Conservation (phyloP, 2,113 vertebrate genomes). For the Heterotilapia buettikoferi region DNA sequence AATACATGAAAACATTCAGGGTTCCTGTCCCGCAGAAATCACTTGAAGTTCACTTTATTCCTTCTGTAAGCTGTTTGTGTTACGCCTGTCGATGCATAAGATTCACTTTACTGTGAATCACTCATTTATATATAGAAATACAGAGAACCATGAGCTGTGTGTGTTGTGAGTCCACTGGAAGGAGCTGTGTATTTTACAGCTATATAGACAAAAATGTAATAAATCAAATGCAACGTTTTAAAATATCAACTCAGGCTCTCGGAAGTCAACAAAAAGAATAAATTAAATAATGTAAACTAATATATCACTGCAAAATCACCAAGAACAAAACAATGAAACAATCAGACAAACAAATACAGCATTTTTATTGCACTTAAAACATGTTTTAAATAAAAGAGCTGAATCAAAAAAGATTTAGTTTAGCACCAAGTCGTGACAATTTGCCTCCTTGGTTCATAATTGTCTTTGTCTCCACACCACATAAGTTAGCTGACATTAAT, state of each 20-base stretch:
- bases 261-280: background rate
- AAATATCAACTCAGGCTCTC: background rate
- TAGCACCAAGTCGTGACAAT: accelerated
- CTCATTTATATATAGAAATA: background rate
- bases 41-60: background rate
- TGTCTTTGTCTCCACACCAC: background rate
- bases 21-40: background rate
- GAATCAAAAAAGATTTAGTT: background rate
- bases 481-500: background rate
- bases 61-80: background rate
- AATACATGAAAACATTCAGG: background rate
- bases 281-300: background rate
- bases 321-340: background rate
- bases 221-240: background rate
- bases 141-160: background rate
- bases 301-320: background rate
- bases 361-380: background rate
- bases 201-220: background rate
- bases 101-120: background rate
- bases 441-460: background rate
- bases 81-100: background rate
- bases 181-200: accelerated
- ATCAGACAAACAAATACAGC: background rate
- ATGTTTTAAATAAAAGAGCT: background rate
- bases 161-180: background rate